Conservation (phyloP, 1,140 invertebrate species). For the Diachasma alloeum region DNA sequence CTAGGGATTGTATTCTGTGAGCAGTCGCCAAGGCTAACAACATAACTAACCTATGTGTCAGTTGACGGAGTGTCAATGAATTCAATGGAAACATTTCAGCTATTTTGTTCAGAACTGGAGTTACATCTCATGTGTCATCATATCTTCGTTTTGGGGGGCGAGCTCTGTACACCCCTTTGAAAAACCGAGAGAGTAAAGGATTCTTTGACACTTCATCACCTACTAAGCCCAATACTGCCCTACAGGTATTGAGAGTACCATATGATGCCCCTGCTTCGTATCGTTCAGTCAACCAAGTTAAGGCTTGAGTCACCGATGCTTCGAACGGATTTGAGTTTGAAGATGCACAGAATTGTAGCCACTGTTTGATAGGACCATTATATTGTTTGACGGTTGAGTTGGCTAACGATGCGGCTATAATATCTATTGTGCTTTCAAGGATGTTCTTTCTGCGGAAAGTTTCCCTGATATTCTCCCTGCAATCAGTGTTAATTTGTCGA, state of each 20-base stretch:
- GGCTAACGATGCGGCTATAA: too few relatives aligned
- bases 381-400: slow-evolving; percentile 22
- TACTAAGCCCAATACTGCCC: neutral
- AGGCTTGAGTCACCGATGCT: neutral
- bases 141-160: slow-evolving; percentile 36
- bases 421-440: neutral
- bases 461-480: slow-evolving; percentile 39
- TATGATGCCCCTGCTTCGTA: neutral
- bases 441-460: slow-evolving; percentile 31
- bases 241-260: neutral
- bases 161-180: neutral
- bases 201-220: neutral
- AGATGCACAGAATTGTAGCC: too few relatives aligned
- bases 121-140: slow-evolving; percentile 34
- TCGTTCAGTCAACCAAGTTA: neutral
- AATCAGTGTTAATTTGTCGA: slow-evolving; percentile 38
- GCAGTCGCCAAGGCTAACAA: slow-evolving; percentile 26
- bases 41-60: slow-evolving; percentile 18
- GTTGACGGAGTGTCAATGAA: neutral
- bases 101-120: neutral
- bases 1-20: slow-evolving; percentile 20
- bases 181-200: neutral
- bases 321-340: too few relatives aligned
- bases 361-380: slow-evolving; percentile 30
- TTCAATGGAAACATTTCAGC: neutral